These are phyloP conservation scores for Sphenodon punctatus DNA, from an alignment of 2,797 vertebrate genomes.

Conservation along the genomic window DNA sequence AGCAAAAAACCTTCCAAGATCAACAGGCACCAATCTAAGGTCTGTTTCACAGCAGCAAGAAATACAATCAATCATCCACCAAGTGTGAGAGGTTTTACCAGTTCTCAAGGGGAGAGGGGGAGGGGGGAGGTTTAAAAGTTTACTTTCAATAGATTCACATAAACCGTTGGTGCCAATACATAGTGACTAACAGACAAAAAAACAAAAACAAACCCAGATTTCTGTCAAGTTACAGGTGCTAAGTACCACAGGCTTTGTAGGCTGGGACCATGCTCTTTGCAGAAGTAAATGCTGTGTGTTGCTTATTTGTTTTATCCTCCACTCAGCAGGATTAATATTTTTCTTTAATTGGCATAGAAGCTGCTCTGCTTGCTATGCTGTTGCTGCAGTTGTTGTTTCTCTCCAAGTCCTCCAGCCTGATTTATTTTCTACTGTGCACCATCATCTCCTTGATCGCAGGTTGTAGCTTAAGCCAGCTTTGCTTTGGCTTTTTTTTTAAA, in stretches of 20 bases:
- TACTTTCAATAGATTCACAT: constrained; percentile 27
- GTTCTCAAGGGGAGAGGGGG: background rate
- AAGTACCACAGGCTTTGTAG: background rate
- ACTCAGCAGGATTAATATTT: fast-evolving
- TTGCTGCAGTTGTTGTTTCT: background rate
- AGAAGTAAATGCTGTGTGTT: background rate
- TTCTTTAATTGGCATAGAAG: background rate
- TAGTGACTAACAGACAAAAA: constrained; percentile 25
- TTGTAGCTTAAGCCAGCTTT: fast-evolving
- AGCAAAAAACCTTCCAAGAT: background rate
- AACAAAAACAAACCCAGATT: too few species aligned
- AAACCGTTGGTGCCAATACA: background rate
- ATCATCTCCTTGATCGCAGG: fast-evolving
- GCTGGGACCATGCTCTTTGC: constrained; percentile 5
- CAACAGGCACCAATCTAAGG: background rate
- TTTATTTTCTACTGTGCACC: background rate
- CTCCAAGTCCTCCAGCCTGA: background rate
- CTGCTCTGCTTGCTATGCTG: background rate
- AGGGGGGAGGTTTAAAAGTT: too few species aligned
- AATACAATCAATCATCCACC: background rate
- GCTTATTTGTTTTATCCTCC: background rate
- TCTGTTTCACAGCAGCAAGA: background rate
- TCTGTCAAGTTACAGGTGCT: background rate
- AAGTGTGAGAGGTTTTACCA: background rate
- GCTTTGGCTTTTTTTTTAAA: background rate